A percentile compares a stretch with the other conserved stretches of the same genome.
Evolutionary conservation across 1,140 invertebrate genomes (phyloP).

Genomic region (Penaeus japonicus): DNA sequence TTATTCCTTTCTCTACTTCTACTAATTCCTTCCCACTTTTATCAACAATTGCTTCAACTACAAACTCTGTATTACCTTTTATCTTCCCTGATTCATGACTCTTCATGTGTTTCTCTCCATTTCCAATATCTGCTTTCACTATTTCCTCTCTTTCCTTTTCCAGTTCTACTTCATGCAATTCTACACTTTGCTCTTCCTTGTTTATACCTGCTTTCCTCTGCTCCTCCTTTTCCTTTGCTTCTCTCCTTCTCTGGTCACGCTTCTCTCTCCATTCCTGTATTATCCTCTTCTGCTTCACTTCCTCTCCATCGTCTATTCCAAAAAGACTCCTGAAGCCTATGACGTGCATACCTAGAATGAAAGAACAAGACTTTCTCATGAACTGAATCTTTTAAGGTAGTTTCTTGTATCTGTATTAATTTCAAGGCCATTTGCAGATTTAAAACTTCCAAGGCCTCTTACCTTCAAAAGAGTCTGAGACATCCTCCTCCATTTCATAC

Average conservation of each 20-base stretch:
- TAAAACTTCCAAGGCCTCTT: not conserved
- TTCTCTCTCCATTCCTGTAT: not conserved
- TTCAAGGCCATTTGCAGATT: not conserved
- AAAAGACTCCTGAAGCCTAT: constrained; percentile 18
- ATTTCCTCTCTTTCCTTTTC: no score
- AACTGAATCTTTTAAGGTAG: no score
- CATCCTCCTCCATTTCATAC: constrained; percentile 29
- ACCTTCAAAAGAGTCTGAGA: constrained; percentile 4
- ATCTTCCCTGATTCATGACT: no score
- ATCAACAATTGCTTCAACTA: no score
- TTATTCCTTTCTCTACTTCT: no score
- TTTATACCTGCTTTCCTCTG: no score
- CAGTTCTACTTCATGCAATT: no score
- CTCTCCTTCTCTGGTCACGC: not conserved
- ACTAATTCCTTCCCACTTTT: no score
- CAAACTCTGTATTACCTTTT: no score
- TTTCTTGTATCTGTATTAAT: not conserved
- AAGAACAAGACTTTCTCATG: not conserved
- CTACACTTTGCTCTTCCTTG: no score
- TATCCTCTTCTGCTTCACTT: not conserved
- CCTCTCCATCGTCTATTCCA: not conserved
- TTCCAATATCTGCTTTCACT: no score
- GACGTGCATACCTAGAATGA: not conserved
- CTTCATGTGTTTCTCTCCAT: no score
- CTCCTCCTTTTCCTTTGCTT: not conserved